Percentiles rank a stretch among this genome's conserved stretches.
Evolutionary conservation across 2,113 vertebrate species (phyloP).

Genomic region (Pionites leucogaster): DNA sequence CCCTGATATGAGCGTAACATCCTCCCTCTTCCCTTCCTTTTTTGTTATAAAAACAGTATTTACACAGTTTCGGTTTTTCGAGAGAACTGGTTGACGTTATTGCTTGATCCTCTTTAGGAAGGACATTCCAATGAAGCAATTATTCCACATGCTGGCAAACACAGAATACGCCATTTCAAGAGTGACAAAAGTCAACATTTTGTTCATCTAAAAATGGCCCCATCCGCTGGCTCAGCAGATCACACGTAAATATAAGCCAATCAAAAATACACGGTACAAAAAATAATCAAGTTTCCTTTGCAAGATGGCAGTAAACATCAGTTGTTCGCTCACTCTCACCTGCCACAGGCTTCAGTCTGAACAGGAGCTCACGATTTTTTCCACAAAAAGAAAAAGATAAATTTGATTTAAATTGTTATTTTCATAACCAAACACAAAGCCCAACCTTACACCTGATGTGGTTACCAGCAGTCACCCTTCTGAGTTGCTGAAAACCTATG

Average conservation of each 20-base stretch:
- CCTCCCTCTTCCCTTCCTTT: conserved; percentile 18
- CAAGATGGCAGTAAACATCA: conserved; percentile 52
- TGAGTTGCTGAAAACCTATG: background rate
- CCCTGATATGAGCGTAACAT: conserved; percentile 26
- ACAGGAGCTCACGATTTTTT: conserved; percentile 13
- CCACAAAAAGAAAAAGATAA: background rate
- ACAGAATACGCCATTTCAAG: background rate
- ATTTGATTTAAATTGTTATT: conserved; percentile 6
- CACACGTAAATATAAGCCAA: conserved; percentile 31
- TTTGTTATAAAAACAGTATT: conserved; percentile 14
- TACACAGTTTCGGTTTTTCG: background rate
- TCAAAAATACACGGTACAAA: conserved; percentile 36
- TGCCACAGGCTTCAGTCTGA: conserved; percentile 27
- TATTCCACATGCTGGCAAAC: conserved; percentile 25
- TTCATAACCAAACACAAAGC: conserved; percentile 49
- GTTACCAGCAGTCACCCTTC: background rate
- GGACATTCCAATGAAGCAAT: background rate
- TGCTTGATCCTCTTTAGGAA: conserved; percentile 67
- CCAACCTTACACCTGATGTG: background rate
- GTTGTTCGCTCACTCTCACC: conserved; percentile 54
- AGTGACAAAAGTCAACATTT: conserved; percentile 40
- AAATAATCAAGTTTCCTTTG: conserved; percentile 12
- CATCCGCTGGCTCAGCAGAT: background rate
- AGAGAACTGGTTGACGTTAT: conserved; percentile 70
- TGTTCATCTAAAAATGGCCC: conserved; percentile 21